Evolutionary conservation across 2,797 vertebrate genomes (phyloP), one percentile per base, ranked within the genome.

Genomic region (Carduelis carduelis): DNA sequence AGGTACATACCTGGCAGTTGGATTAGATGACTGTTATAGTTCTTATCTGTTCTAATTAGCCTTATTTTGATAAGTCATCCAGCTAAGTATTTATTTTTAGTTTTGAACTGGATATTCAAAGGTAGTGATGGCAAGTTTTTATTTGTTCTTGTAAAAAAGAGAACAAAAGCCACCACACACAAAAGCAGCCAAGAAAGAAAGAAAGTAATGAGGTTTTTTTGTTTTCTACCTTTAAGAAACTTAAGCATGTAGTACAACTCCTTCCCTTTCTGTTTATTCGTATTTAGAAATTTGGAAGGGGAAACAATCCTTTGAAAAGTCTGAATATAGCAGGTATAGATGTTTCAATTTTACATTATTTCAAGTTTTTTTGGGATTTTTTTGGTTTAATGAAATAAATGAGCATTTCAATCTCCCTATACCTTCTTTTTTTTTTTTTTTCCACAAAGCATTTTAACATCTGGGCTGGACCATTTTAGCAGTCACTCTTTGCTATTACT

Each of bases 111-210:
- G 30, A 4, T 83, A 35, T 47, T 90, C 6, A 14, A 34, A 63
- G 24, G 6, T 32, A 52, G 9, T 13, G 3, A 49, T 53, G 41
- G 21, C 18, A 86, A 20, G 3, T 59, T 79, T 50, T 3, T 34
- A 37, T 69, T 55, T 56, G 1, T 19, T 66, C 5, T 5, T 55
- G 14, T 23, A 9, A 52, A 80, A 64, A 43, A 4, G 19, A 41
- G 4, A 27, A 26, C 5, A 23, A 22, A 53, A 75, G 0, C 8
- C 1, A 30, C 1, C 8, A 16, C 8, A 4, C 2, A 5, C 12
- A 61, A 47, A 80, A 50, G 2, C 1, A 4, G 2, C 1, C 14
- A n/a, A n/a, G 53, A 24, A 27, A n/a, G 49, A 24, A 27, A 9
- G 2, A 6, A 55, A 6, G 3, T 37, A 1, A 14, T 39, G 24